These are phyloP conservation scores for Phodopus roborovskii DNA, from an alignment of 2,113 vertebrate genomes.

Conservation along the genomic window DNA sequence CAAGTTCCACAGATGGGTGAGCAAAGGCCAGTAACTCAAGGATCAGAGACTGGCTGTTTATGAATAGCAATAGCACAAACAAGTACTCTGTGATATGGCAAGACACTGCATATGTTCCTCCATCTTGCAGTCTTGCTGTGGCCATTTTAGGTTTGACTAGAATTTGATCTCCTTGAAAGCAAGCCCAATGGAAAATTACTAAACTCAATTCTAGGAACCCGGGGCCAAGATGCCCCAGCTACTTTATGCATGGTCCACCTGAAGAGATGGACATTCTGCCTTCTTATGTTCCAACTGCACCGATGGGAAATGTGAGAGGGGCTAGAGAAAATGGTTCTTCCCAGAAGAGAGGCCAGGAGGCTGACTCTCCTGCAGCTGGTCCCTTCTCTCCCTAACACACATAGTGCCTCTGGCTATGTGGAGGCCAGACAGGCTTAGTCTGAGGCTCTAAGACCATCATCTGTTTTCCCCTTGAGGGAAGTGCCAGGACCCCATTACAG, in stretches of 20 bases:
- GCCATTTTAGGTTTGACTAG: background rate
- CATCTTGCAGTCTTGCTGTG: background rate
- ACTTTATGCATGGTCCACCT: background rate
- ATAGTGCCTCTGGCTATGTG: background rate
- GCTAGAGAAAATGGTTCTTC: background rate
- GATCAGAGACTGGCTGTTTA: background rate
- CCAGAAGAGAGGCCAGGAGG: background rate
- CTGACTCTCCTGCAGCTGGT: background rate
- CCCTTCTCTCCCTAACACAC: no score
- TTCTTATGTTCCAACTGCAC: no score
- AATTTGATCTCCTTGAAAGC: background rate
- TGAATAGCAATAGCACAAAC: background rate
- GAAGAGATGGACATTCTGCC: background rate
- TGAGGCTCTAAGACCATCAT: background rate
- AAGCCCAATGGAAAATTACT: background rate
- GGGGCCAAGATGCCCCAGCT: background rate
- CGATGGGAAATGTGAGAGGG: no score
- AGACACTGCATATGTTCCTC: background rate
- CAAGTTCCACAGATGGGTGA: background rate
- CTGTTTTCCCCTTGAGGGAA: background rate
- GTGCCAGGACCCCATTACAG: background rate
- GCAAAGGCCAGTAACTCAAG: background rate
- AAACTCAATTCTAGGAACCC: background rate
- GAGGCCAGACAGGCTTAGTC: background rate
- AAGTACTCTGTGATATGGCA: background rate